Evolutionary conservation across 2,888 invertebrate species (phyloP), one percentile per base, ranked within the genome.

Genomic region (Dryococelus australis): DNA sequence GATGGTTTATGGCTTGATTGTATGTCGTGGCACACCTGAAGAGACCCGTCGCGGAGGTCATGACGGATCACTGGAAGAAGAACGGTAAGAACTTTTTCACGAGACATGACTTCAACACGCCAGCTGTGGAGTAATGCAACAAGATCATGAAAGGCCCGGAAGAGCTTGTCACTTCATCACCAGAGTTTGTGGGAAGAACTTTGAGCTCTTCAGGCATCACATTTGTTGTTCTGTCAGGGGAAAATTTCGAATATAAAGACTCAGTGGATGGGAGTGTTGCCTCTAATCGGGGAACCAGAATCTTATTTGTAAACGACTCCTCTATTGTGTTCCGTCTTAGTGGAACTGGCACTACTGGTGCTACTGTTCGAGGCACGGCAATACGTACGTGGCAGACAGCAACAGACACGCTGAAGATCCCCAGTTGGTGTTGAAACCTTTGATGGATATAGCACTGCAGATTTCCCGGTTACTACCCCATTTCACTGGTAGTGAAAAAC

Each of bases 1-100:
- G 99, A 99, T 93, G 99, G 99, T 0, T 94, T 99, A 89, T 99
- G 99, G 99, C 99, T 1, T 99, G 99, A 99, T 94, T 99, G 0
- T 97, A 97, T 9, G 95, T 99, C 27, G 93, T 99, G 89, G 96
- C 94, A 0, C 90, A 89, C 13, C 27, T 28, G 65, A 86, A 43
- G 27, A 86, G 27, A 43, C 90, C 96, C 28, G 97, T 99, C 0
- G 96, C 98, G 91, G 95, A 97, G 43, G 95, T 98, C 87, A 93
- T 99, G 27, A 95, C 94, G 89, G 94, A 95, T 47, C 99, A 99
- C 92, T 99, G 99, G 99, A 93, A 93, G 12, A 94, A 94, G 90
- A 99, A 96, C 92, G 99, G 99, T 6, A 94, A 99, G 90, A 99
- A 99, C 92, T 99, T 98, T 92, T 99, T 99, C 91, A 98, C 28